Evolutionary conservation across 2,113 vertebrate genomes (phyloP).

Genomic region (Phodopus roborovskii): DNA sequence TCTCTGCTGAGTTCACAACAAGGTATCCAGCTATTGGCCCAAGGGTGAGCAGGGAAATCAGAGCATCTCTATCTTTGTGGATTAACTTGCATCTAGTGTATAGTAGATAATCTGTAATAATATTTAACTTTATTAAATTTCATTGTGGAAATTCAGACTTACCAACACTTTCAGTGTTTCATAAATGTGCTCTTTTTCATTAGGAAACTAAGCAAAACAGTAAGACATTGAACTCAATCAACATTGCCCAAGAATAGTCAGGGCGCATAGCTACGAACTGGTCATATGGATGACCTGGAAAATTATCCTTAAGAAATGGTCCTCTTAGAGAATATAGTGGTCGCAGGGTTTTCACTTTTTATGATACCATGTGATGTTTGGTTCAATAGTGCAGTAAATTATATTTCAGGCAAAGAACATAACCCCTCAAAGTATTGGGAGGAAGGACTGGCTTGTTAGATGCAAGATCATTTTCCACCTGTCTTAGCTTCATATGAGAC

Average conservation of each 20-base stretch:
- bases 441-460: neutral
- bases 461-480: neutral
- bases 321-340: neutral
- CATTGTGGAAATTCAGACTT: constrained; percentile 13
- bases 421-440: neutral
- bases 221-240: constrained; percentile 1
- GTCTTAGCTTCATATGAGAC: neutral
- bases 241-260: neutral
- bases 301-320: neutral
- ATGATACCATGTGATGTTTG: neutral
- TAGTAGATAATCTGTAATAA: neutral
- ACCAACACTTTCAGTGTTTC: neutral
- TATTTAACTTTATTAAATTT: constrained; percentile 45
- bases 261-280: neutral
- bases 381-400: neutral
- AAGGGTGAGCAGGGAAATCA: constrained; percentile 16
- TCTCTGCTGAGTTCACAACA: constrained; percentile 49
- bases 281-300: neutral
- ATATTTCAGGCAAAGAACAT: neutral
- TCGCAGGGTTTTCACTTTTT: neutral
- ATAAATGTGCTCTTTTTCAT: neutral
- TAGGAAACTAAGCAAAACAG: constrained; percentile 34
- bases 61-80: constrained; percentile 1
- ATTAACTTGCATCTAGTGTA: constrained; percentile 13
- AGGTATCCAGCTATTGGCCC: neutral